Conservation (phyloP, 1,140 invertebrate genomes). For the Zaprionus ghesquierei region DNA sequence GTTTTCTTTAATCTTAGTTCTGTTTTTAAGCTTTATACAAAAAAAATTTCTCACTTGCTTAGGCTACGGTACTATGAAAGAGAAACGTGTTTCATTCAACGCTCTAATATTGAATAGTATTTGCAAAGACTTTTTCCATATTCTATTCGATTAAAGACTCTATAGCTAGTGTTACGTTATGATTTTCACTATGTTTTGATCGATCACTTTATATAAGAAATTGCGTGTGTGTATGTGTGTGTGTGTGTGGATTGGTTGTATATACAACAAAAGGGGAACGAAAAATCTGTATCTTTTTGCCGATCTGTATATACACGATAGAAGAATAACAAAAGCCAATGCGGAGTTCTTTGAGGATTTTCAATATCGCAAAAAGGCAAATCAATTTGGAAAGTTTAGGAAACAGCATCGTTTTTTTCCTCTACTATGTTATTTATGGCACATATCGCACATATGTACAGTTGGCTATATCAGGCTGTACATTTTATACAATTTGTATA, state of each 20-base stretch:
- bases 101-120: constrained; percentile 25
- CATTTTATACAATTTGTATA: constrained; percentile 63
- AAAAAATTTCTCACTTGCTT: constrained; percentile 28
- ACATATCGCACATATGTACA: constrained; percentile 78
- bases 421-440: constrained; percentile 60
- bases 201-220: constrained; percentile 67
- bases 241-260: constrained; percentile 18
- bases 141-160: constrained; percentile 52
- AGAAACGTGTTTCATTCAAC: constrained; percentile 35
- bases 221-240: too few species aligned
- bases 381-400: not conserved
- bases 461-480: constrained; percentile 59
- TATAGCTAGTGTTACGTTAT: constrained; percentile 71
- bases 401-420: constrained; percentile 9
- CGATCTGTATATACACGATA: not conserved
- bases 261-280: constrained; percentile 12
- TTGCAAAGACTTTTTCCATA: constrained; percentile 22
- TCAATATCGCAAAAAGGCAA: not conserved
- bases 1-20: constrained; percentile 20
- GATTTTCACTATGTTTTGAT: constrained; percentile 73
- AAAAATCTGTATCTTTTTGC: not conserved
- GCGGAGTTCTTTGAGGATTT: not conserved
- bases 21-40: constrained; percentile 46
- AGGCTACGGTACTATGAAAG: constrained; percentile 15
- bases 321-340: constrained; percentile 6